Conservation (phyloP, 2,113 vertebrate species). For the Platycercus adscitus region DNA sequence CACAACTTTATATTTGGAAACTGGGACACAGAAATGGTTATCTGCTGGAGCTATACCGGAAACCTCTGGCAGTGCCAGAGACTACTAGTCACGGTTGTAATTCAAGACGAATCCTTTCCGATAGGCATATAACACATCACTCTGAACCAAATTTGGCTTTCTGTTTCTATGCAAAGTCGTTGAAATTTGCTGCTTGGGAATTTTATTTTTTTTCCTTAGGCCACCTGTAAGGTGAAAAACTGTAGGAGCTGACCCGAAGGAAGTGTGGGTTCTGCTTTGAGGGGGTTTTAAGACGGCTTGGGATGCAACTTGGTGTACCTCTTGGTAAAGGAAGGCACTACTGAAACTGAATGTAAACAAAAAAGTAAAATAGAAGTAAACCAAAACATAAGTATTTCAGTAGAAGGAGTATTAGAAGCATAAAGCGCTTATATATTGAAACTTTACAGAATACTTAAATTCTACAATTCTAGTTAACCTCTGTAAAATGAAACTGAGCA, state of each 20-base stretch:
- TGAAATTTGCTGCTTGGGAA: background rate
- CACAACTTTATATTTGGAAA: slow-evolving; percentile 49
- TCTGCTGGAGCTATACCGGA: background rate
- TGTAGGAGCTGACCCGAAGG: background rate
- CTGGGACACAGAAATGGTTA: slow-evolving; percentile 8
- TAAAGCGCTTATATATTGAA: background rate
- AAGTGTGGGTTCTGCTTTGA: background rate
- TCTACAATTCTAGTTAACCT: background rate
- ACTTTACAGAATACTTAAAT: background rate
- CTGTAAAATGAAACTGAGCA: background rate
- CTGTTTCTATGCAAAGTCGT: background rate
- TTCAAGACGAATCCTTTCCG: background rate
- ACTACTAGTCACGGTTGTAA: background rate
- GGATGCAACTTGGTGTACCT: background rate
- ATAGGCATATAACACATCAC: background rate
- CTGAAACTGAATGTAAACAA: background rate
- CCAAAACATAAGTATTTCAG: background rate
- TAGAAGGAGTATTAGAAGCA: background rate
- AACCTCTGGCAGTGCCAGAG: slow-evolving; percentile 5
- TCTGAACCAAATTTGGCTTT: background rate
- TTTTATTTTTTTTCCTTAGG: background rate
- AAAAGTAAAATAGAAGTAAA: background rate
- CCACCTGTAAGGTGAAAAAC: background rate
- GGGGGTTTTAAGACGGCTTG: background rate
- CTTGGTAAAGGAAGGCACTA: background rate